Evolutionary conservation across 2,113 vertebrate genomes (phyloP), one percentile per base, ranked within the genome.

Genomic region (Gallinago paraguaiae): DNA sequence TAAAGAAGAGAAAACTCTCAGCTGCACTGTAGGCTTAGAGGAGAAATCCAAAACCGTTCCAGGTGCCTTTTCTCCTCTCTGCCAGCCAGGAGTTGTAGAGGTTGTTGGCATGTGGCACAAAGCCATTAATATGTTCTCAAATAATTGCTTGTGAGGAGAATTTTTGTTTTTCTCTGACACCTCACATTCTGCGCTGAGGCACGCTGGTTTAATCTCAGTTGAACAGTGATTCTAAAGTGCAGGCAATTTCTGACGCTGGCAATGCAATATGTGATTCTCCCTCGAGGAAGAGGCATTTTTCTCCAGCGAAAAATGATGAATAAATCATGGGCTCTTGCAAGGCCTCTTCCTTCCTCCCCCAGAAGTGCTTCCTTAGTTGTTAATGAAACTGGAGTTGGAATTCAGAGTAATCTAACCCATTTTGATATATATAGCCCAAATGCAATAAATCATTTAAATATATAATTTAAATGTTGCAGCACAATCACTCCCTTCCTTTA

Each of bases 261-360:
- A 31, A 3, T 85, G 91, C 89, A 95, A 85, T 95, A 91, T 82
- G 75, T 89, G 81, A 65, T 82, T 91, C 89, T 97, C 61, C 86
- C 94, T 63, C 0, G 19, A 91, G 93, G 94, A 97, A 94, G 93
- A 93, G 61, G 63, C 89, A 94, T 91, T 94, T 95, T 94, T 94
- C 81, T 96, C 86, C 53, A 76, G 81, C 2, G 39, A 39, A n/a
- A 96, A 45, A 61, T 68, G 41, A 92, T 95, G 91, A 97, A 97
- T 97, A 97, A 97, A 97, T 96, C 93, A 96, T 93, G 84, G 57
- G 13, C 57, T 92, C 54, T 92, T 68, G 77, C 86, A 93, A 93
- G 95, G 57, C 81, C 65, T 93, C 91, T 96, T 95, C 94, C 96
- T 96, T 95, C 89, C 93, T 95, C 60, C 81, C 91, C 93, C 45